A percentile compares a stretch with the other conserved stretches of the same genome.
Evolutionary conservation across 2,113 vertebrate species (phyloP).

Genomic region (Synodontis membranacea): DNA sequence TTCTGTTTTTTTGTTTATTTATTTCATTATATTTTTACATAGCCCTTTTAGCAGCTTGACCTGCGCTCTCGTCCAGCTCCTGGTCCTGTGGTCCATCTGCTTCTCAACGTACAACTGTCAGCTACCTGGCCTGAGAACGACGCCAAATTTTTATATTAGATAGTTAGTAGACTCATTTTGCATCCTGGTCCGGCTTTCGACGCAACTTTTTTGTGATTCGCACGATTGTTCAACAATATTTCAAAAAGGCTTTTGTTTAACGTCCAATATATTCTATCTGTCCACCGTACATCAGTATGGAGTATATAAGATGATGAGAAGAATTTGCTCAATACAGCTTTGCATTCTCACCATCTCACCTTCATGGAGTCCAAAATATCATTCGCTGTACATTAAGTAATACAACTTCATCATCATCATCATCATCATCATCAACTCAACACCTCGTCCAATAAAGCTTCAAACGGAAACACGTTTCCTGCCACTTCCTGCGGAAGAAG

Average conservation of each 20-base stretch:
- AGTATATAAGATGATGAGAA: not conserved
- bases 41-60: constrained; percentile 26
- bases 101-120: not conserved
- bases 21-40: not conserved
- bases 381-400: not conserved
- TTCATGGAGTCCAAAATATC: not conserved
- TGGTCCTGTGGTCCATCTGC: not conserved
- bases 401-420: too few species aligned
- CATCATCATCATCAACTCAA: not conserved
- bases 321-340: not conserved
- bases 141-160: constrained; percentile 43
- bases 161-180: constrained; percentile 37
- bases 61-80: not conserved
- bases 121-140: constrained; percentile 34
- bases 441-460: not conserved
- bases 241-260: not conserved
- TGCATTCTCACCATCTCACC: not conserved
- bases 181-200: not conserved
- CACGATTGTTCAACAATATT: not conserved
- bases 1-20: not conserved
- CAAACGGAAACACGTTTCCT: not conserved
- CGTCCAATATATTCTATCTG: not conserved
- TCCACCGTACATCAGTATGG: not conserved
- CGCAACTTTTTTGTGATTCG: not conserved
- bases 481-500: not conserved